Base-by-base conservation (phyloP, 2,113 vertebrate genomes). In the Prietella phreatophila region DNA sequence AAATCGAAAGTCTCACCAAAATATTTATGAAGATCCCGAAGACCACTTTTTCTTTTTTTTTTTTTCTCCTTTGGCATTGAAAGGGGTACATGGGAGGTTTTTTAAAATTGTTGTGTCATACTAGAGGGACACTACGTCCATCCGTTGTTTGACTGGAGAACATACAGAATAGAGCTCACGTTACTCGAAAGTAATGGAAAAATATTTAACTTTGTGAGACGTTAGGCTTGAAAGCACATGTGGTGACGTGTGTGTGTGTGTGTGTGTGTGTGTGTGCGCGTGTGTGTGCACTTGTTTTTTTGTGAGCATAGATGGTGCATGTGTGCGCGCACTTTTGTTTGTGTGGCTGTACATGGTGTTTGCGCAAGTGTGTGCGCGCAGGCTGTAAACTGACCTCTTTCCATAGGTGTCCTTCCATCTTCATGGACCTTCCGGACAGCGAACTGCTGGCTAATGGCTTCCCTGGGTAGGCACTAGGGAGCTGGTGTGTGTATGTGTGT, bases 341-440 rank as follows among this genome's bases (percentile, higher is more conserved):
- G 30, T 25, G 47, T 85, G 47, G 47, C 27, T 85, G 19, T 73
- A 36, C 47, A 30, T 76, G 67, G 76, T 69, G 82, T 89, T 71
- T 76, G 56, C 88, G 83, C 89, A 25, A 50, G 82, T 83, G 82
- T 73, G 87, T 87, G 33, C 5, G 56, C 56, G 87, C 93, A 93
- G 92, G 91, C 86, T 92, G 69, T 91, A 94, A 94, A 94, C 93
- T 95, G 91, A 95, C 94, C 93, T 96, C 93, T 96, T 94, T 96
- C 93, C 94, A 33, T 95, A 96, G 95, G 95, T 96, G 94, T 92
- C 95, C 95, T 90, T 95, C 95, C 89, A 93, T 96, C 94, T 95
- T 96, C 95, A 95, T 95, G 95, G 95, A 96, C 94, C 94, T 95
- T 93, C 94, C 94, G 94, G 95, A 96, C 92, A 95, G 95, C 93